These are phyloP conservation scores for Lithobates pipiens DNA, from an alignment of 2,797 vertebrate genomes.

Conservation along the genomic window DNA sequence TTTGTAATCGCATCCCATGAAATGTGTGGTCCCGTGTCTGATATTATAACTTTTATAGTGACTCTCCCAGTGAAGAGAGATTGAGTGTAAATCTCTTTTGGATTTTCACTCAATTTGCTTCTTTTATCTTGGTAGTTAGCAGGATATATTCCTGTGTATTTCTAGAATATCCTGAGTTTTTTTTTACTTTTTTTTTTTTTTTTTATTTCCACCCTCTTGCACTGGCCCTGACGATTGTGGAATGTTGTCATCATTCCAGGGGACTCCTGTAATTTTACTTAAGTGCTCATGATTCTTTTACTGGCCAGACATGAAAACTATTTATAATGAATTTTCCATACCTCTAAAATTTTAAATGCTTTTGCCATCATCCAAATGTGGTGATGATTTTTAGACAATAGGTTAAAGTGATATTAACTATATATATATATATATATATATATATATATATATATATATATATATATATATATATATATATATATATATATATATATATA, in stretches of 20 bases:
- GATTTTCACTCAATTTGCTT: neutral
- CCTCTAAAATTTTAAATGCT: slow-evolving; percentile 10
- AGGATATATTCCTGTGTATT: neutral
- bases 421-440: too few relatives aligned
- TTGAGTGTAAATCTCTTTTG: slow-evolving; percentile 14
- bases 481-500: too few relatives aligned
- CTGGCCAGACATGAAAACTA: slow-evolving; percentile 41
- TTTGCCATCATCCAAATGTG: slow-evolving; percentile 16
- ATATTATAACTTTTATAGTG: neutral
- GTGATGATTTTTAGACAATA: neutral
- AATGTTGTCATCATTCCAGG: slow-evolving; percentile 18
- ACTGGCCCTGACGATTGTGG: slow-evolving; percentile 4
- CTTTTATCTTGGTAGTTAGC: neutral
- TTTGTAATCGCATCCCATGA: too few relatives aligned
- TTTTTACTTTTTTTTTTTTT: too few relatives aligned
- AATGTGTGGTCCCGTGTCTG: too few relatives aligned
- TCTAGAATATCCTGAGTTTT: neutral
- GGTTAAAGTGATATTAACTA: too few relatives aligned
- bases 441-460: too few relatives aligned
- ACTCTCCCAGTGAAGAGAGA: neutral
- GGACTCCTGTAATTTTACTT: slow-evolving; percentile 11
- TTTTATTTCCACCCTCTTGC: neutral
- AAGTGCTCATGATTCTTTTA: slow-evolving; percentile 31
- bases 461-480: too few relatives aligned
- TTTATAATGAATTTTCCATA: slow-evolving; percentile 35